Conservation (phyloP, 2,888 invertebrate species). For the Amphipyra tragopoginis region DNA sequence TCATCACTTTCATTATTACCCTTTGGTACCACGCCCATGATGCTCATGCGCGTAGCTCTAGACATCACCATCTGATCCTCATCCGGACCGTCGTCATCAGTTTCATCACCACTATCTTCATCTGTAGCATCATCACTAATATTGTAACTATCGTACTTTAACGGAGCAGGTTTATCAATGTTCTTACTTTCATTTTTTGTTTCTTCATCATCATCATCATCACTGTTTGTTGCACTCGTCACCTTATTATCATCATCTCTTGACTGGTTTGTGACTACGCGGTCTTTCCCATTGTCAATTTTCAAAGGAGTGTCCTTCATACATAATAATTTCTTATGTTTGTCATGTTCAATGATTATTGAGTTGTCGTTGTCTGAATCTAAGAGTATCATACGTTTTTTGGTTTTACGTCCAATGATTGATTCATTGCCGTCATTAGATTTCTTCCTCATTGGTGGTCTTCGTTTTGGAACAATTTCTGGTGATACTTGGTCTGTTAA, state of each 20-base stretch:
- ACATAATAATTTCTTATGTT: slow-evolving; percentile 75
- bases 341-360: slow-evolving; percentile 77
- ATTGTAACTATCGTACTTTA: slow-evolving; percentile 32
- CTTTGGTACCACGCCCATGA: slow-evolving; percentile 83
- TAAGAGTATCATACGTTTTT: slow-evolving; percentile 77
- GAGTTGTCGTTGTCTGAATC: slow-evolving; percentile 86
- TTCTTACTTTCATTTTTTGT: slow-evolving; percentile 13
- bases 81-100: slow-evolving; percentile 72
- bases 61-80: slow-evolving; percentile 86
- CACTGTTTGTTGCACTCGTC: slow-evolving; percentile 3
- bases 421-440: slow-evolving; percentile 65
- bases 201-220: slow-evolving; percentile 7
- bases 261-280: too few relatives aligned
- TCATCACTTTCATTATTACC: slow-evolving; percentile 80
- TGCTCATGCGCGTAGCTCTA: slow-evolving; percentile 86
- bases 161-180: slow-evolving; percentile 18
- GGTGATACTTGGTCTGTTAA: slow-evolving; percentile 74
- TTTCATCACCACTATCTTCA: slow-evolving; percentile 43
- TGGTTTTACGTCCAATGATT: slow-evolving; percentile 70
- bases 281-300: slow-evolving; percentile 55
- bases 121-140: slow-evolving; percentile 22
- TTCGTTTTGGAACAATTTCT: slow-evolving; percentile 76
- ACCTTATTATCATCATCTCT: slow-evolving; percentile 14
- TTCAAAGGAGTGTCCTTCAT: slow-evolving; percentile 81
- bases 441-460: slow-evolving; percentile 63